Evolutionary conservation across 2,113 vertebrate genomes (phyloP).

Genomic region (Chaetura pelagica): DNA sequence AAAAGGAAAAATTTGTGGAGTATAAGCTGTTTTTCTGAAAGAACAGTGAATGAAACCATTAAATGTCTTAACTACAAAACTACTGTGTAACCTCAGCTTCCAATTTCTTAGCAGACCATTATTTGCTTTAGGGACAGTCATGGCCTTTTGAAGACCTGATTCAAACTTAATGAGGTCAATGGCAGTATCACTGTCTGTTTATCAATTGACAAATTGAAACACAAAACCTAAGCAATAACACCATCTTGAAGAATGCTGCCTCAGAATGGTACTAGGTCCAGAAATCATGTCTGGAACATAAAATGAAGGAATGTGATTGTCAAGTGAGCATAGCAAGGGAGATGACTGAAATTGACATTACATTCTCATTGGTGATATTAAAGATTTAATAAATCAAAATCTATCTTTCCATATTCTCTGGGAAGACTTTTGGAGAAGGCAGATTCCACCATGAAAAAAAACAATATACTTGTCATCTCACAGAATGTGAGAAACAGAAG

Average conservation of each 20-base stretch:
- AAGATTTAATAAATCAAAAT: background rate
- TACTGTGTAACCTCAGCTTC: background rate
- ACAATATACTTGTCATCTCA: background rate
- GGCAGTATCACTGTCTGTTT: background rate
- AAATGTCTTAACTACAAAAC: background rate
- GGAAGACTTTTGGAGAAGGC: background rate
- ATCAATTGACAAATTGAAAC: background rate
- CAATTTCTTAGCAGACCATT: background rate
- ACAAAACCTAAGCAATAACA: background rate
- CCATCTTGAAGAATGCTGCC: background rate
- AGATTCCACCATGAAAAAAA: background rate
- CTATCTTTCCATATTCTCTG: background rate
- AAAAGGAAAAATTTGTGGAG: background rate
- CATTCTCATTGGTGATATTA: background rate
- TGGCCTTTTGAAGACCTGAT: background rate
- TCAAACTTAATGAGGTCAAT: background rate
- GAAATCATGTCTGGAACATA: background rate
- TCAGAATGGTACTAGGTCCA: background rate
- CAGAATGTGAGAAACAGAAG: background rate
- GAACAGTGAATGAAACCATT: background rate
- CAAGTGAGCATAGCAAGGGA: background rate
- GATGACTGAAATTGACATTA: background rate
- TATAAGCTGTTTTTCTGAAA: background rate
- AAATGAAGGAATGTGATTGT: background rate
- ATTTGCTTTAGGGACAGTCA: background rate